Percentiles rank a stretch among this genome's conserved stretches.
These are phyloP conservation scores for Bellardia pandia DNA, from an alignment of 2,888 invertebrate species.

Conservation along the genomic window DNA sequence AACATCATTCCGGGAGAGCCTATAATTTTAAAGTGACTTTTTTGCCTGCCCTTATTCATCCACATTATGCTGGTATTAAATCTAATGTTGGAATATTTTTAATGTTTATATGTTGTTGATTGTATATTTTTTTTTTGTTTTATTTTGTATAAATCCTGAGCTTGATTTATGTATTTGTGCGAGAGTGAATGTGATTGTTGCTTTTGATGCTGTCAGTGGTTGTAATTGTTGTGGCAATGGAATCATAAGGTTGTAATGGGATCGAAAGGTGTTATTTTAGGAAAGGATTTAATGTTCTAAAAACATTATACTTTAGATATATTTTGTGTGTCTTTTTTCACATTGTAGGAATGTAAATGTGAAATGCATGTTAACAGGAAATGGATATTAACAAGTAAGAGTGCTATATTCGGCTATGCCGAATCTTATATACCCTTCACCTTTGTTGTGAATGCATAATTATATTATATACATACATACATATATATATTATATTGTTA, in stretches of 20 bases:
- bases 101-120: neutral
- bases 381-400: neutral
- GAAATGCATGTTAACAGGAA: neutral
- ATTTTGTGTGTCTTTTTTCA: neutral
- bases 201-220: neutral
- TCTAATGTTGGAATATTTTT: slow-evolving; percentile 1
- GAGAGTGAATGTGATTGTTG: neutral
- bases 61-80: neutral
- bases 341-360: neutral
- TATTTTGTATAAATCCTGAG: neutral
- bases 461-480: too few species aligned
- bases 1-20: too few species aligned
- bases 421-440: too few species aligned
- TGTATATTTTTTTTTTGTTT: neutral
- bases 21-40: neutral
- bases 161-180: neutral
- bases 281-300: slow-evolving; percentile 8
- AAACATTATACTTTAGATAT: neutral
- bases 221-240: neutral
- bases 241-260: slow-evolving; percentile 49
- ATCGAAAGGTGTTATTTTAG: slow-evolving; percentile 27
- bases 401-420: too few species aligned
- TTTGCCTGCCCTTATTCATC: neutral
- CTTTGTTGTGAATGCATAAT: too few species aligned
- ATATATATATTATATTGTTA: too few species aligned